Evolutionary conservation across 2,113 vertebrate species (phyloP).

Genomic region (Indri indri): DNA sequence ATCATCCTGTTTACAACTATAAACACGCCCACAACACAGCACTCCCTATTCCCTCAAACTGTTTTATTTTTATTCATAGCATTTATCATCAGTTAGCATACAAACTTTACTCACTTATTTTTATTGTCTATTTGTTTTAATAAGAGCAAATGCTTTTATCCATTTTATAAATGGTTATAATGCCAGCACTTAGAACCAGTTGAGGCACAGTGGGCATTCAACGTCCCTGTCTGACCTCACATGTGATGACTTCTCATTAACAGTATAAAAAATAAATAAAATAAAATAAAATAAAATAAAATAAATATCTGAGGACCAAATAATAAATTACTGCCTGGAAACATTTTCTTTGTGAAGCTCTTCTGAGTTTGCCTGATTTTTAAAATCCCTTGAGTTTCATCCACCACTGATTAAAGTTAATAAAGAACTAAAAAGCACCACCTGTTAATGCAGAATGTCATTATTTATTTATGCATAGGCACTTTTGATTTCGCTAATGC

Average conservation of each 20-base stretch:
- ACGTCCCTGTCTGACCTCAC: neutral
- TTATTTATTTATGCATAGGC: neutral
- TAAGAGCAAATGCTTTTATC: neutral
- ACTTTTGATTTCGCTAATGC: conserved; percentile 32
- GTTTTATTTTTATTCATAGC: neutral
- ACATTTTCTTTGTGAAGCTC: neutral
- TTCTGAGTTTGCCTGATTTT: neutral
- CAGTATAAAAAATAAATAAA: neutral
- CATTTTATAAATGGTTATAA: neutral
- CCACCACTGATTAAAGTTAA: conserved; percentile 43
- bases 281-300: neutral
- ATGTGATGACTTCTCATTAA: neutral
- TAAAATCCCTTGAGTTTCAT: conserved; percentile 12
- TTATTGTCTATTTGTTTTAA: neutral
- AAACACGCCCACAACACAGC: neutral
- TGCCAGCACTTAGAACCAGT: neutral
- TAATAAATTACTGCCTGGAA: neutral
- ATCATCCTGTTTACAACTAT: neutral
- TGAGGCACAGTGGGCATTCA: neutral
- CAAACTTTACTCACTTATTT: neutral
- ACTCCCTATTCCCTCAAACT: neutral
- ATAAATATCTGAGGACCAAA: neutral
- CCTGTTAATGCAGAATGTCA: neutral
- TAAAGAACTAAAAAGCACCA: conserved; percentile 30
- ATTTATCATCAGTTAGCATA: neutral